These are phyloP conservation scores for Mantis religiosa DNA, from an alignment of 2,888 invertebrate genomes.

Conservation along the genomic window DNA sequence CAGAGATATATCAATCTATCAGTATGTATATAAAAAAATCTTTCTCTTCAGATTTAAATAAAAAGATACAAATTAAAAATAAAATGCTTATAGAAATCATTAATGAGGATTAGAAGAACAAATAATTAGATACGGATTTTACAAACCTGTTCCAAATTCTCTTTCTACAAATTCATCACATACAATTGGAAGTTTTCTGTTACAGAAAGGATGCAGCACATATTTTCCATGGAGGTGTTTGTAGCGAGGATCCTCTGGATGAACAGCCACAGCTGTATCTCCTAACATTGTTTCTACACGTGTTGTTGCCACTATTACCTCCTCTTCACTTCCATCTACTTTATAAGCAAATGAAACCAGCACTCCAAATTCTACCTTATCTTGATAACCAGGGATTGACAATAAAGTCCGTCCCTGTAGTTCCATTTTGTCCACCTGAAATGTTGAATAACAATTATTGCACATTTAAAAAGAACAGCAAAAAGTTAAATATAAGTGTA, in stretches of 20 bases:
- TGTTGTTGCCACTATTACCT: conserved; percentile 92
- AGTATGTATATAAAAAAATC: no score
- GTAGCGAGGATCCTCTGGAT: conserved; percentile 87
- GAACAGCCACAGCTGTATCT: conserved; percentile 96
- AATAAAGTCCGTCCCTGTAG: conserved; percentile 80
- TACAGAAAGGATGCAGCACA: conserved; percentile 83
- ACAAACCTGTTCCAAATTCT: conserved; percentile 85
- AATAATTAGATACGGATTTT: neutral
- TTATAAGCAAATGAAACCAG: conserved; percentile 89
- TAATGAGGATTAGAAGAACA: neutral
- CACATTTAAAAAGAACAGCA: neutral
- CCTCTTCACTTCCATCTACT: conserved; percentile 58
- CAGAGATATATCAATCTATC: no score
- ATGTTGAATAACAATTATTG: no score
- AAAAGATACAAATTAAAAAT: no score
- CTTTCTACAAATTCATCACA: conserved; percentile 92
- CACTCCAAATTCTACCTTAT: conserved; percentile 90
- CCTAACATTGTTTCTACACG: conserved; percentile 98
- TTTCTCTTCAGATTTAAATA: no score
- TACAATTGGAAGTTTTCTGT: conserved; percentile 80
- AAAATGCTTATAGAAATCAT: neutral
- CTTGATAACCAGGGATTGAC: conserved; percentile 85
- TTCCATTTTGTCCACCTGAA: conserved; percentile 83
- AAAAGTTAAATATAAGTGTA: neutral
- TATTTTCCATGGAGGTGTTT: conserved; percentile 74